Base-by-base conservation (phyloP, 2,888 invertebrate genomes). In the Digitonthophagus gazella region DNA sequence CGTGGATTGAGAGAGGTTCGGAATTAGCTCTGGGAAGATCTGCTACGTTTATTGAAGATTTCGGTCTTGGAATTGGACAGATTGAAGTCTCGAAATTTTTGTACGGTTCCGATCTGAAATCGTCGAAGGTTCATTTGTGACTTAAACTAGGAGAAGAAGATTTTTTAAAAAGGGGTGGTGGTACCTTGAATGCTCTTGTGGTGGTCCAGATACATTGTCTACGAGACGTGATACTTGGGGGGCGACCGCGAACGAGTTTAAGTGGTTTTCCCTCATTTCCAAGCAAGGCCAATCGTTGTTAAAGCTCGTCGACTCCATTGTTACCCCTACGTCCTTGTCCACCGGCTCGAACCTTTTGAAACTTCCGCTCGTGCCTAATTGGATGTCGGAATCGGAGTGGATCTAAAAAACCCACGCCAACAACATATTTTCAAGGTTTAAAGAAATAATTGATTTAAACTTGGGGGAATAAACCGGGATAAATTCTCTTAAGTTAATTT, bases 261-360 rank as follows among this genome's bases (percentile, higher is more conserved):
- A 61, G 61, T 61, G 61, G 61, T 16, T 16, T 15, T 61, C 61
- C 19, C 20, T 61, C 15, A 66, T 15, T 65, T 70, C 70, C 65
- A 69, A 72, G 71, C 71, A 73, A 72, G 72, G 73, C 77, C 78
- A 79, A 57, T 78, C 76, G 64, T 73, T 77, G 67, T 74, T 77
- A 65, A 81, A 77, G 71, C 80, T 81, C 11, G 83, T 83, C 28
- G 11, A 44, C 71, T 84, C 83, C 56, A 85, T 79, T 5, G 84
- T 81, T 74, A 85, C 83, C 71, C 83, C 83, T 69, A 84, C 82
- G 76, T 88, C 88, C 70, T 85, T 84, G 75, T 89, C 89, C 44
- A 88, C 86, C 11, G 87, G 86, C 74, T 90, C 89, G 77, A 90
- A 90, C 56, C 89, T 84, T 75, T 88, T 88, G 78, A 89, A 90